Evolutionary conservation across 2,888 invertebrate genomes (phyloP), one percentile per base, ranked within the genome.

Genomic region (Eilema caniola): DNA sequence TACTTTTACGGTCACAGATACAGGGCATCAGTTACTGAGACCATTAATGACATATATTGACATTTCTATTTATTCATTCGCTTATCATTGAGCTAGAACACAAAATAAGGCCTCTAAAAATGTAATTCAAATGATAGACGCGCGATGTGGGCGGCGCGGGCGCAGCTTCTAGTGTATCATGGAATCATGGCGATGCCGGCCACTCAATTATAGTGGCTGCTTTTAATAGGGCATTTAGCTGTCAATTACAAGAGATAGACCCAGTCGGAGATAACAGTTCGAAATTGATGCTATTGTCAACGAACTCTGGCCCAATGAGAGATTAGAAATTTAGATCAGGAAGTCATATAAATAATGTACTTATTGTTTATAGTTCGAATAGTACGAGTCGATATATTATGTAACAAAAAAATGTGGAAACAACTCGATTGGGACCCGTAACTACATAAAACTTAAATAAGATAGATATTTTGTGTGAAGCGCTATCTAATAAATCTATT

Each of bases 181-280:
- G 69, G 77, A 84, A 84, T 84, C 86, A 82, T 85, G 69, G 66
- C 72, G 63, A 83, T 85, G 81, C 76, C 81, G 81, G 80, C 83
- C 86, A 85, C 86, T 89, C 88, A 88, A 91, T 91, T 87, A 89
- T 85, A 83, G 83, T 81, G 78, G 81, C 77, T 85, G 80, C 81
- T 79, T 85, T 84, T 91, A 92, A 92, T 90, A 89, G 85, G 87
- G 84, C 87, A 88, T 92, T 92, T 92, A 90, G 84, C 88, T 93
- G 92, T 91, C 93, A 93, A 91, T 92, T 92, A 91, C 83, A 81
- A 86, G 84, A 78, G 83, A 85, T 83, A 84, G 85, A 82, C 78
- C 74, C 77, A 76, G 72, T 71, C 76, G 76, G 70, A 79, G 88
- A 83, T 82, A 81, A 83, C 70, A 80, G 72, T 60, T 73, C 70